Evolutionary conservation across 1,140 invertebrate genomes (phyloP).

Genomic region (Drosophila sproati): DNA sequence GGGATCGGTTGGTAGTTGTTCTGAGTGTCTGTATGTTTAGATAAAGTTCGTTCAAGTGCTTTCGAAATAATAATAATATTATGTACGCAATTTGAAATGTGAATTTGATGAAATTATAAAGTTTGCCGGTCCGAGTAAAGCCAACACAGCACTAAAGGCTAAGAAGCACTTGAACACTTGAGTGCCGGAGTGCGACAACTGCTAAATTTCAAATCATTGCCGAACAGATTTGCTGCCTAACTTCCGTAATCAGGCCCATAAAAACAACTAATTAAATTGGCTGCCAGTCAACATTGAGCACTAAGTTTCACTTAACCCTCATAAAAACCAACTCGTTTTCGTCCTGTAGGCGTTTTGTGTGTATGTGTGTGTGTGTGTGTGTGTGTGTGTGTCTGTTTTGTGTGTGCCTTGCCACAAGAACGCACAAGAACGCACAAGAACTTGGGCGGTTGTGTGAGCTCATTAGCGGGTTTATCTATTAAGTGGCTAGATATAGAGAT

Average conservation of each 20-base stretch:
- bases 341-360: slow-evolving; percentile 16
- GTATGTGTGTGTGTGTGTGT: background rate
- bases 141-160: slow-evolving; percentile 1
- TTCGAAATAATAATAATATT: slow-evolving; percentile 82
- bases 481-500: slow-evolving; percentile 12
- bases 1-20: background rate
- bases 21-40: slow-evolving; percentile 70
- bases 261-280: slow-evolving; percentile 50
- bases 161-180: slow-evolving; percentile 17
- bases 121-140: slow-evolving; percentile 36
- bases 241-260: slow-evolving; percentile 26
- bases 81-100: slow-evolving; percentile 78
- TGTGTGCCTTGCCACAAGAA: slow-evolving; percentile 4
- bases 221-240: slow-evolving; percentile 29
- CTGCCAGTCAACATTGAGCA: slow-evolving; percentile 26
- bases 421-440: slow-evolving; percentile 26
- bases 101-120: slow-evolving; percentile 80
- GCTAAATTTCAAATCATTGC: slow-evolving; percentile 24
- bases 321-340: slow-evolving; percentile 40
- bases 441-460: slow-evolving; percentile 27
- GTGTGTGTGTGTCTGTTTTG: slow-evolving; percentile 4
- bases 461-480: slow-evolving; percentile 52
- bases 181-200: slow-evolving; percentile 20
- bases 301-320: slow-evolving; percentile 17
- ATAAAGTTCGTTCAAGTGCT: slow-evolving; percentile 75